Evolutionary conservation across 2,888 invertebrate genomes (phyloP), one percentile per base, ranked within the genome.

Genomic region (Cheilosia vernalis): DNA sequence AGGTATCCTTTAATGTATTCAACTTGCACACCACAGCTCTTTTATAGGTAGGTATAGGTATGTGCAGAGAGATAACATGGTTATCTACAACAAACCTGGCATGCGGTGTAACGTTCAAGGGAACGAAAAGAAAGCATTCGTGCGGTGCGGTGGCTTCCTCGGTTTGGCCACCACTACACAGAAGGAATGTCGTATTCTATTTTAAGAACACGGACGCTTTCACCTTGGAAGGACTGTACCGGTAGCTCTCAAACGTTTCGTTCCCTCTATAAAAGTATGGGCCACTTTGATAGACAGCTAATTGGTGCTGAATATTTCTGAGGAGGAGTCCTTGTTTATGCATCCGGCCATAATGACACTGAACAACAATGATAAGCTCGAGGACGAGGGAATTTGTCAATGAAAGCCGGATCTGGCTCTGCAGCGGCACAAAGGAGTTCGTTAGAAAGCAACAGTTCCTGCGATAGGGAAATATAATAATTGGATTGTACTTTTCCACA

Each of bases 1-100:
- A 67, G 73, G 79, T 67, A 78, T 67, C 67, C 72, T 79, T 72
- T 55, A 78, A 49, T 56, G 49, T 61, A 56, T 82, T 51, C 47
- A 27, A 66, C 53, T 72, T 56, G 44, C 19, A 51, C 21, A 60
- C 19, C 40, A 21, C 51, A 51, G 24, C n/a, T 27, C n/a, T 17
- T 27, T 27, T 27, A 27, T 27, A 27, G 2, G 3, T 24, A n/a
- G n/a, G n/a, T n/a, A n/a, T n/a, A n/a, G n/a, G 1, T 55, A 19
- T 19, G 17, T 9, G 33, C 5, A 19, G 13, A 44, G 17, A 42
- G 42, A 49, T 21, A 17, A 53, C 58, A 24, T 47, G 64, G 51
- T 21, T 49, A 6, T 33, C 49, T 30, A 49, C 49, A 17, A 17
- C 24, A 19, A 24, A 13, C 30, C 60, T 37, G 24, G 37, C 49